Evolutionary conservation across 2,888 invertebrate genomes (phyloP).

Genomic region (Microplitis deprimator): DNA sequence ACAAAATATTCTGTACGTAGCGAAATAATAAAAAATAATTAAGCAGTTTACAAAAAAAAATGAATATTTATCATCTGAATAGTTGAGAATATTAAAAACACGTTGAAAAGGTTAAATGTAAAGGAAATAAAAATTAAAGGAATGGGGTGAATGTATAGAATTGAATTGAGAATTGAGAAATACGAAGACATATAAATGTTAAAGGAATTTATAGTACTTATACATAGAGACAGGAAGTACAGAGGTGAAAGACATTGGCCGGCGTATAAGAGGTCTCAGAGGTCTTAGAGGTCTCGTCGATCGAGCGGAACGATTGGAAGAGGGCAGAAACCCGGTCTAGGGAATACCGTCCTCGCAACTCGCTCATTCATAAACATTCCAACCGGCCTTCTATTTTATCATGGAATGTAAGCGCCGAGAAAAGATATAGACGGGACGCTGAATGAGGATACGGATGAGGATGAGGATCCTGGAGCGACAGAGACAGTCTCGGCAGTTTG

Average conservation of each 20-base stretch:
- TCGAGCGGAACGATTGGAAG: conserved; percentile 43
- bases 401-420: conserved; percentile 27
- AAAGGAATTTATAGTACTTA: neutral
- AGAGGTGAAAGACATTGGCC: neutral
- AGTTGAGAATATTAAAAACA: neutral
- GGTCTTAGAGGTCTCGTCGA: conserved; percentile 33
- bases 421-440: neutral
- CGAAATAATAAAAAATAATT: neutral
- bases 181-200: neutral
- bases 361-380: conserved; percentile 61
- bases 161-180: conserved; percentile 1
- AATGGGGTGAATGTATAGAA: neutral
- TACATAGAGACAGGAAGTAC: neutral
- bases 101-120: neutral
- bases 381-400: conserved; percentile 45
- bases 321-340: conserved; percentile 32
- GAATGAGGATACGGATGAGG: neutral
- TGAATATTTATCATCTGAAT: neutral
- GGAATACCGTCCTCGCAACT: conserved; percentile 34
- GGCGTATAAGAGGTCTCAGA: neutral
- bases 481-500: conserved; percentile 14
- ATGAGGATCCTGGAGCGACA: neutral
- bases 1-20: too few species aligned
- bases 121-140: neutral
- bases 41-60: neutral